Evolutionary conservation across 2,797 vertebrate genomes (phyloP), one percentile per base, ranked within the genome.

Genomic region (Pampus argenteus): DNA sequence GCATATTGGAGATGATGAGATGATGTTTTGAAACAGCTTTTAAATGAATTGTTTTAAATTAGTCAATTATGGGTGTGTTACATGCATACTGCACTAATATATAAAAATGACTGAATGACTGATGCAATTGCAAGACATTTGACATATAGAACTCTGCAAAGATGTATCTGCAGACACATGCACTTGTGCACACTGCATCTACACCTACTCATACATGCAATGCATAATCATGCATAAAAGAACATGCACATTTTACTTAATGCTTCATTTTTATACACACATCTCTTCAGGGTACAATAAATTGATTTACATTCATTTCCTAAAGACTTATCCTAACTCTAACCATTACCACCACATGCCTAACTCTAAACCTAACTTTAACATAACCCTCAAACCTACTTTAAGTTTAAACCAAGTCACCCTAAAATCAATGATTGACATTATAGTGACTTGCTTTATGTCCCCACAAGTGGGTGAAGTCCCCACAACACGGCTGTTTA

Each of bases 171-270:
- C 9, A 64, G 51, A 74, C 48, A 22, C 10, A 14, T 50, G 63
- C 44, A 82, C 25, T 5, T 5, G 3, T 25, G 38, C n/a, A 44
- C 36, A 38, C 2, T 31, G n/a, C 17, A 55, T 3, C 15, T 34
- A 57, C 8, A 40, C 6, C 3, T 10, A 18, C 15, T 14, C 6
- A 79, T 17, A 25, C 13, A 7, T 11, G 20, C 15, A 31, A 38
- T 70, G 26, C 15, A 28, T 48, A 28, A 50, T 28, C 36, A n/a
- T 74, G 6, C n/a, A 49, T 10, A 23, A 18, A 58, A 52, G 22
- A 66, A 48, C 6, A 2, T 25, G 36, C 9, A 56, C 10, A 42
- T 38, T 36, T 71, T 40, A 25, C 22, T n/a, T 28, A 20, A 17
- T 52, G 59, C 44, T 44, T 38, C 25, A 63, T 23, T 28, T 15